Evolutionary conservation across 2,113 vertebrate genomes (phyloP), one percentile per base, ranked within the genome.

Genomic region (Hyperopisus bebe): DNA sequence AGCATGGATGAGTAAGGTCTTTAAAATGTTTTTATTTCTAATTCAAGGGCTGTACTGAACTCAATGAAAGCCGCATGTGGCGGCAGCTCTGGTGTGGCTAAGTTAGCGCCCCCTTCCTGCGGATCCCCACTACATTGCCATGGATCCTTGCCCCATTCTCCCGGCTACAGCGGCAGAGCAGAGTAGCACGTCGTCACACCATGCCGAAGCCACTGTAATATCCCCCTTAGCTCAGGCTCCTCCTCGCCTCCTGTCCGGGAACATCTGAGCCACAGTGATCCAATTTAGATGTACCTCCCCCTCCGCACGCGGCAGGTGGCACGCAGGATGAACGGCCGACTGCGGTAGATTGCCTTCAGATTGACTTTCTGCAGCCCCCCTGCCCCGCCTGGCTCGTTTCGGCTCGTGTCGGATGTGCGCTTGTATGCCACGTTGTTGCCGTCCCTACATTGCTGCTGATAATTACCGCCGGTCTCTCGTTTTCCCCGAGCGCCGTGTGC

Each of bases 231-330:
- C 50, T 35, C 10, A 2, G 50, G 10, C n/a, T 86, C 21, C 46
- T 50, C 48, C 3, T 50, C 55, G 1, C 27, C 87, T 88, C 55
- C 87, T 88, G 35, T 35, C 47, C 7, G 0, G 48, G 10, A 53
- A 53, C 4, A 53, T 87, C 21, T 55, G 47, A 53, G 90, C 91
- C 94, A 93, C 94, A 93, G 88, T 95, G 95, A 96, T 96, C 94
- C 94, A 95, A 95, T 96, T 96, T 96, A 95, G 95, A 95, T 95
- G 80, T 91, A 27, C 51, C 83, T 90, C 53, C 89, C 55, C 9
- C 35, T 66, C 48, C 17, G 11, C 24, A 48, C 21, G 3, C 13
- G 13, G 31, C 85, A 39, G 50, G 27, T 55, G 85, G 85, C 50
- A 50, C 66, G 21, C 9, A 19, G 39, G 51, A 70, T 24, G n/a